Evolutionary conservation across 2,113 vertebrate species (phyloP), one percentile per base, ranked within the genome.

Genomic region (Muntiacus reevesi): DNA sequence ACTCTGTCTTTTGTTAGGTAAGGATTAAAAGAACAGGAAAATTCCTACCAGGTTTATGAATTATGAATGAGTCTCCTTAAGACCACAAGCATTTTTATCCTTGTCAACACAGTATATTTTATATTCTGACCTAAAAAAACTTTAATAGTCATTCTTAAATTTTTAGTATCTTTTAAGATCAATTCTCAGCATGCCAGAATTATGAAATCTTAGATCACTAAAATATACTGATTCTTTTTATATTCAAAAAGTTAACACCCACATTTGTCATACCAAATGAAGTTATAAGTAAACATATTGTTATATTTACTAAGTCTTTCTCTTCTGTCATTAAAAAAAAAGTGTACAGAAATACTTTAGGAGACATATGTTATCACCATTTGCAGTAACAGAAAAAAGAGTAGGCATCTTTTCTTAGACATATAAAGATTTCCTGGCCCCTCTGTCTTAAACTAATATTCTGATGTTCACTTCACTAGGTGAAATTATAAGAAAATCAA

Each of bases 131-230:
- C 21, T 92, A 28, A 94, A 92, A 90, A 71, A 74, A 14, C 57
- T 59, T 81, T 64, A 71, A 84, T 71, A 60, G 86, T 78, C 36
- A 93, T 81, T 78, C 50, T 78, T 87, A 96, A 97, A 76, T 64
- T 82, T 82, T 67, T 67, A 91, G n/a, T 30, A 83, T 82, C 81
- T 23, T 76, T 92, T 94, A 89, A 97, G 40, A 91, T 81, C 50
- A 95, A 88, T 93, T 96, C 50, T 95, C 23, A 82, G 71, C 25
- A n/a, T 59, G 28, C 33, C 27, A 55, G 43, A 97, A 97, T 40
- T 55, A 91, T 36, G 27, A 95, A 96, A 88, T 62, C 79, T 76
- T 93, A 85, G 33, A 84, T 90, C 23, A 97, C 50, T 81, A 92
- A 96, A 94, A 94, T 60, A 81, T 62, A 76, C 40, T 40, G 21